Evolutionary conservation across 2,797 vertebrate species (phyloP), one percentile per base, ranked within the genome.

Genomic region (Hyperoplus lanceolatus): DNA sequence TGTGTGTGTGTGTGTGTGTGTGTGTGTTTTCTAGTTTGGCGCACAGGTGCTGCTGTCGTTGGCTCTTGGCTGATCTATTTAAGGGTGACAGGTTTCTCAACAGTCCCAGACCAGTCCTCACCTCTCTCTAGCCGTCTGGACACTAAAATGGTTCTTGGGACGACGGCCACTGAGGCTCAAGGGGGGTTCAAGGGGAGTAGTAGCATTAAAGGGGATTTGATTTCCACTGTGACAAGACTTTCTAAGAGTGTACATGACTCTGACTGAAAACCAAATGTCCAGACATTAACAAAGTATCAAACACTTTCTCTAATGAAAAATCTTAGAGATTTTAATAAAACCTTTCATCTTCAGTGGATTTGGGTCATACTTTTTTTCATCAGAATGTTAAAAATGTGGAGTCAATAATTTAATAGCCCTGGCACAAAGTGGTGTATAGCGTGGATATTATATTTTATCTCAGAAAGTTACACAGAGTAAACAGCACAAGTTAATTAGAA

Each of bases 31-130:
- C 49, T 5, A 0, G 42, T 69, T 65, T 14, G 51, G 43, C 65
- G n/a, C 63, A 60, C 84, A 87, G 62, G 71, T 64, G 82, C 45
- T 45, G 77, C 73, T 87, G 81, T 85, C 87, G 63, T 64, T 15
- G 14, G 38, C 9, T 43, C 48, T 4, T 39, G 43, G 70, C 61
- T 70, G 12, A 38, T 69, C 11, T 65, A 43, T 90, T 80, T 81
- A 80, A 82, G 81, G 73, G 14, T 41, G 29, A 69, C 67, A 72
- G 50, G 39, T 56, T 81, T 29, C 62, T 64, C 59, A 55, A 4
- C 45, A 45, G 56, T 66, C 15, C 13, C 0, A 6, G 51, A 38
- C 61, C 29, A 70, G 38, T 8, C 61, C 39, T 14, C 72, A 38
- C 4, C 48, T 53, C 43, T 57, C 76, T 45, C 15, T n/a, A 42